phyloP scores from a whole-genome alignment of 2,797 vertebrate genomes.

The Limnodromus scolopaceus region DNA sequence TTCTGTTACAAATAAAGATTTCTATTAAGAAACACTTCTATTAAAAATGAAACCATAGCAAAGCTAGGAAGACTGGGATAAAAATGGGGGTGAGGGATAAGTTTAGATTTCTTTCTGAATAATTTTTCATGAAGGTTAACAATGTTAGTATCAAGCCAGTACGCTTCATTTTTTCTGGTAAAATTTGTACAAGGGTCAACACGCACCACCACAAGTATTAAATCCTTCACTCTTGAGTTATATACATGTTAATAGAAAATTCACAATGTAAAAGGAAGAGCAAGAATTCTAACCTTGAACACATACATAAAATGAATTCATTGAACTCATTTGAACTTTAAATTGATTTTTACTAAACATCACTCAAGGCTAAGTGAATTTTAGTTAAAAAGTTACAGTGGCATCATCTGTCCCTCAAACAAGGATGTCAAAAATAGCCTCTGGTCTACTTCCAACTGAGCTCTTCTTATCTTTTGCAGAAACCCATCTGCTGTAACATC shows the following conservation, averaged over 20 bases:
- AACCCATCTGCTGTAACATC: conserved; percentile 62
- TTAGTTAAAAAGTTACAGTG: conserved; percentile 80
- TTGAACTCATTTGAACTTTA: conserved; percentile 64
- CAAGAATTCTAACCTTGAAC: conserved; percentile 48
- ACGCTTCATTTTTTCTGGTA: not conserved
- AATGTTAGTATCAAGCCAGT: not conserved
- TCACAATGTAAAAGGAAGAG: not conserved
- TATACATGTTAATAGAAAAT: not conserved
- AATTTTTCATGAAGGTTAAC: not conserved
- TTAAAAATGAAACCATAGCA: not conserved
- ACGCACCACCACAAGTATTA: not conserved
- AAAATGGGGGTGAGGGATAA: not conserved
- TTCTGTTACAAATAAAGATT: not conserved
- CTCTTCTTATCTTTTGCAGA: conserved; percentile 70
- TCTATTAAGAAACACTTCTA: not conserved
- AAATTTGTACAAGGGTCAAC: not conserved
- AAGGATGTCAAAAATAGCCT: conserved; percentile 84
- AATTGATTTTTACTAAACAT: conserved; percentile 69
- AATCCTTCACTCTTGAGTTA: not conserved
- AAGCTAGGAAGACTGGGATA: not conserved
- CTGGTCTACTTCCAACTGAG: conserved; percentile 81
- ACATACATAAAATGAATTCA: conserved; percentile 2
- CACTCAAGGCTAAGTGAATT: conserved; percentile 59
- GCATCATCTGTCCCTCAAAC: conserved; percentile 86
- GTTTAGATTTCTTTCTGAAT: not conserved